Conservation (phyloP, 2,113 vertebrate genomes). For the human region GRCh38 chr4:81463501-81464000, state of each 20-base stretch:
- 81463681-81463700: conserved; percentile 1
- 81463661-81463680: background rate
- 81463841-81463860: background rate
- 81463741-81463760: background rate
- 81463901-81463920: background rate
- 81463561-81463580: background rate
- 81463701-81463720: background rate
- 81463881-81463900: background rate
- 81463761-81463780: background rate
- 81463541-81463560: background rate
- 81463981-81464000: background rate
- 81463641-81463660: background rate
- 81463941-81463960: background rate
- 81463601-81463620: background rate
- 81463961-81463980: background rate
- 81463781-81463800: background rate
- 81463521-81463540: background rate
- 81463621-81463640: background rate
- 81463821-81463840: background rate
- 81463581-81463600: background rate
- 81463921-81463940: background rate
- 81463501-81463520: background rate
- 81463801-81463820: background rate
- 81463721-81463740: background rate
- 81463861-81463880: background rate